Evolutionary conservation across 2,113 vertebrate species (phyloP).

Genomic region (Scomber scombrus): DNA sequence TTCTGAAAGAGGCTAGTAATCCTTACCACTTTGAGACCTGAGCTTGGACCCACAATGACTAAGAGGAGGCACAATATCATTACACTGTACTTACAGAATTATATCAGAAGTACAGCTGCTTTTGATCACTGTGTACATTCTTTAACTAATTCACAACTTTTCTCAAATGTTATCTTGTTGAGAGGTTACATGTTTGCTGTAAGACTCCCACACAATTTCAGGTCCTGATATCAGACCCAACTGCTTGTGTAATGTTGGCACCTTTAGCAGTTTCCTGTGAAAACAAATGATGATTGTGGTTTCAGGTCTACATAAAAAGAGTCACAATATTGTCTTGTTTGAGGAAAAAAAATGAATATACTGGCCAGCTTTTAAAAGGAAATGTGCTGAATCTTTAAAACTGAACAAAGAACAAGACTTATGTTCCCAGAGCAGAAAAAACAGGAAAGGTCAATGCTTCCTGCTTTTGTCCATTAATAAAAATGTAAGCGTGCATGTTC

Average conservation of each 20-base stretch:
- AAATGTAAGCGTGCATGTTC: neutral
- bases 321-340: neutral
- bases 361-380: neutral
- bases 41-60: neutral
- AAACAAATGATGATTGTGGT: slow-evolving; percentile 7
- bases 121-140: neutral
- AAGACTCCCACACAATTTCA: neutral
- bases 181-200: neutral
- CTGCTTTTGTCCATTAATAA: slow-evolving; percentile 47
- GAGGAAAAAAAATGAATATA: neutral
- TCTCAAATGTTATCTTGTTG: neutral
- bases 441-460: slow-evolving; percentile 35
- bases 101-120: neutral
- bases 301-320: neutral
- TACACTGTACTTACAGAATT: neutral
- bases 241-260: neutral
- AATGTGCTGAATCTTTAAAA: slow-evolving; percentile 9
- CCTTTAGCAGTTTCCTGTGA: slow-evolving; percentile 9
- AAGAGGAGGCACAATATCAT: neutral
- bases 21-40: slow-evolving; percentile 25
- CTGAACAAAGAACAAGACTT: neutral
- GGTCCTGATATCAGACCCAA: slow-evolving; percentile 1
- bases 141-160: neutral
- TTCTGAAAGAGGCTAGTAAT: slow-evolving; percentile 71
- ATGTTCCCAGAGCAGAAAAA: slow-evolving; percentile 9